Evolutionary conservation across 2,797 vertebrate species (phyloP), one percentile per base, ranked within the genome.

Genomic region (Hephaestus fuliginosus): DNA sequence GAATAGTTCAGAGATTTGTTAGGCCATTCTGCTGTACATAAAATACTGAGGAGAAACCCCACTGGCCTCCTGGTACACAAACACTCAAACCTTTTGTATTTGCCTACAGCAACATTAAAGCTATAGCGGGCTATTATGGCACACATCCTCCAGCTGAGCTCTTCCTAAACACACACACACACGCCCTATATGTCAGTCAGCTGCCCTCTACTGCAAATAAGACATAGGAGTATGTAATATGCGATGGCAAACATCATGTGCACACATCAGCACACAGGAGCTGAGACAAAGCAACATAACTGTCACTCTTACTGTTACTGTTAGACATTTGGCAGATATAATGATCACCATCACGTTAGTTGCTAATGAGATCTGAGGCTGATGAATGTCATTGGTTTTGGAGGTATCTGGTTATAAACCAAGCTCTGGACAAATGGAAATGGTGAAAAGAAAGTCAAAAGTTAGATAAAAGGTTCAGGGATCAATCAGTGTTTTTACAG

Each of bases 1-100:
- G 58, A 1, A 30, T 48, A n/a, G 60, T 52, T 65, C 43, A 79
- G 3, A 36, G 57, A 56, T 41, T 64, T n/a, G n/a, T 20, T 57
- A 36, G 41, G 30, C 53, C 49, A 30, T 28, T 64, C 64, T 74
- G 57, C 41, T 39, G 18, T n/a, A 13, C 20, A 52, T 80, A 55
- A 86, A 65, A 85, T 78, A 81, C 80, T 85, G 51, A 86, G 57
- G 62, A 81, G 70, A 79, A 60, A 51, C 28, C 53, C 0, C 1
- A 4, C 72, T 39, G 39, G 53, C 14, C 55, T 77, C 22, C 13
- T 33, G 0, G 73, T 2, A 52, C 15, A 46, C 46, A 41, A 30
- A 70, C 13, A 62, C 56, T 53, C 2, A 22, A 55, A 33, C 61
- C 18, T 30, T 65, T 51, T 58, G 68, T 4, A 28, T 69, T 41